Base-by-base conservation (phyloP, 1,140 invertebrate genomes). In the Drosophila eugracilis region DNA sequence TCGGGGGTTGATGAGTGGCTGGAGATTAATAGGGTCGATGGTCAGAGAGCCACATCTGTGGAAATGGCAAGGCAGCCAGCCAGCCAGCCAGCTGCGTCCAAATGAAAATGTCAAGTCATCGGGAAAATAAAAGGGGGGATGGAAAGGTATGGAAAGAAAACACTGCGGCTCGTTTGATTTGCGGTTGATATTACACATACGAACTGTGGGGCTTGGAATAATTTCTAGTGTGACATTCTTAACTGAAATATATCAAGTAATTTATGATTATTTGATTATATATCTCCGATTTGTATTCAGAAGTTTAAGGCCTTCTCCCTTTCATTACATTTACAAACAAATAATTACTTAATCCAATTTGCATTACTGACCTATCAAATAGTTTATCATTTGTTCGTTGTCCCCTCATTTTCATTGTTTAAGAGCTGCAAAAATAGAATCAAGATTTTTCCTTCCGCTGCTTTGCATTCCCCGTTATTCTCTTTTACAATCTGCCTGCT, bases 21-120 rank as follows among this genome's bases (percentile, higher is more conserved):
- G 60, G 22, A 28, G 63, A 66, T 67, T 47, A 70, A 70, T 70
- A 30, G 65, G 67, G 67, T 70, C 67, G 42, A 57, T 70, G 67
- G 65, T 71, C 62, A 65, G 39, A 63, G 28, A 24, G 59, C 28
- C 37, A 50, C 26, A 34, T 66, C 67, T 59, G 55, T 65, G 60
- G 36, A 41, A 66, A 65, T 62, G 37, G 60, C 48, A 45, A 45
- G 6, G 17, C 9, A 14, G 28, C 28, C 9, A 69, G 50, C 22
- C 50, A 21, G 24, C 55, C 55, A 24, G 24, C 66, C 66, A 70
- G 65, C 50, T 70, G 67, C 66, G 65, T 10, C 62, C 26, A 30
- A 21, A 54, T 44, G 49, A 71, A 70, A 71, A 71, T 70, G 67
- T 45, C 65, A 71, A 69, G 65, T 69, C 47, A 69, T 53, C 47